These are phyloP conservation scores for Anodontia alba DNA, from an alignment of 2,888 invertebrate genomes.

Conservation along the genomic window DNA sequence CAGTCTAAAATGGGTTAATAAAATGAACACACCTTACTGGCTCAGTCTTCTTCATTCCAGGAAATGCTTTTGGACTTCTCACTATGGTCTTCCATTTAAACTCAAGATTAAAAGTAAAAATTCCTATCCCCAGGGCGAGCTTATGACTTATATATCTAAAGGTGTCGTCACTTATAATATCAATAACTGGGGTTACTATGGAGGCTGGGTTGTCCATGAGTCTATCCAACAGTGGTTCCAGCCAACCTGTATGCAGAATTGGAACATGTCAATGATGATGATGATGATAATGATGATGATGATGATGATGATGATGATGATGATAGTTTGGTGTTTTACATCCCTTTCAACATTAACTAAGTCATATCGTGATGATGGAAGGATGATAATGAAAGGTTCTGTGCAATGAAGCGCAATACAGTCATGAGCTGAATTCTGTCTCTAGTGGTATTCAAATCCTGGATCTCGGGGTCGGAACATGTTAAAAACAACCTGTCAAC, in stretches of 20 bases:
- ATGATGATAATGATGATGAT: no score
- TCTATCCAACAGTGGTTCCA: slow-evolving; percentile 60
- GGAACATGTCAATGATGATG: no score
- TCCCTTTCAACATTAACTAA: no score
- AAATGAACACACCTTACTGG: neutral
- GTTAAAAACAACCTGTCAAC: no score
- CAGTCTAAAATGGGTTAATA: neutral
- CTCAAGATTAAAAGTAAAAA: neutral
- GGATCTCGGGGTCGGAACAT: no score
- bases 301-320: no score
- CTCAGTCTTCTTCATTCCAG: slow-evolving; percentile 4
- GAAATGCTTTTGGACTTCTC: neutral
- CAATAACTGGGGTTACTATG: slow-evolving; percentile 66
- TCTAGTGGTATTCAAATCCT: no score
- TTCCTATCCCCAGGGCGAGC: neutral
- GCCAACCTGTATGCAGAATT: slow-evolving; percentile 57
- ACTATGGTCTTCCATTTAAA: neutral
- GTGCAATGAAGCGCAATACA: no score
- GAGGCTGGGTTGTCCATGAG: slow-evolving; percentile 56
- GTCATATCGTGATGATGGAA: no score
- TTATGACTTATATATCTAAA: slow-evolving; percentile 34
- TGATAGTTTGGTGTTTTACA: no score
- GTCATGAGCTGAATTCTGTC: no score
- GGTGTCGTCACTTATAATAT: slow-evolving; percentile 58
- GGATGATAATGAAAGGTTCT: no score